Base-by-base conservation (phyloP, 1,140 invertebrate species). In the Panagrolaimus sp. region DNA sequence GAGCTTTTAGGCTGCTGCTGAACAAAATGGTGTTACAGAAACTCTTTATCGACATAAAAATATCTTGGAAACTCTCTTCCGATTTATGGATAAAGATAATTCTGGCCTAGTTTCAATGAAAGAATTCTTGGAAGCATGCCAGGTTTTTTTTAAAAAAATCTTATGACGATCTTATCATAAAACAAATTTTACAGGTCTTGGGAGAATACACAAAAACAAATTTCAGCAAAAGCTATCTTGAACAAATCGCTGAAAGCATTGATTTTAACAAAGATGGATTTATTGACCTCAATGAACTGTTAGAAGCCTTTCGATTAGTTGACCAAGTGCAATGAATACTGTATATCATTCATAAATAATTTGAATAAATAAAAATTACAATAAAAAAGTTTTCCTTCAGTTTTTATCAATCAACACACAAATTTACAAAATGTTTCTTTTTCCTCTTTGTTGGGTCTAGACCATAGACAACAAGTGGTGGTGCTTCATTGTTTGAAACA, bases 41-140 rank as follows among this genome's bases (percentile, higher is more conserved):
- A 90, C 90, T 7, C 84, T 94, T 9, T 94, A 94, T 82, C 88
- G 90, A 79, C 91, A 94, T 83, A 91, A 92, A 83, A 88, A 89
- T 64, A 92, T 89, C 76, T 85, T 94, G 74, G 91, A 93, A 85
- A 89, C 91, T 2, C 91, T 94, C 75, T 94, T 94, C 83, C 87
- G 91, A 78, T 91, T 92, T 74, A 90, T 94, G 71, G 92, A 94
- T 82, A 91, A 91, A 80, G 92, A 94, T 84, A 91, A 92, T 84
- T 93, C 92, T 78, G 91, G 91, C 91, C 84, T 78, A 80, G 92
- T 94, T 77, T 92, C 91, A 8, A 87, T 92, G 82, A 89, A 91
- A 74, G 92, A 94, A 84, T 93, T 94, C 83, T 87, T 88, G 20
- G 91, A 93, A 68, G 91, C 91, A 0, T 92, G 91, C 78, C 87